phyloP scores from a whole-genome alignment of 92 coral and sea anemone species.

The Virgularia gustaviana region DNA sequence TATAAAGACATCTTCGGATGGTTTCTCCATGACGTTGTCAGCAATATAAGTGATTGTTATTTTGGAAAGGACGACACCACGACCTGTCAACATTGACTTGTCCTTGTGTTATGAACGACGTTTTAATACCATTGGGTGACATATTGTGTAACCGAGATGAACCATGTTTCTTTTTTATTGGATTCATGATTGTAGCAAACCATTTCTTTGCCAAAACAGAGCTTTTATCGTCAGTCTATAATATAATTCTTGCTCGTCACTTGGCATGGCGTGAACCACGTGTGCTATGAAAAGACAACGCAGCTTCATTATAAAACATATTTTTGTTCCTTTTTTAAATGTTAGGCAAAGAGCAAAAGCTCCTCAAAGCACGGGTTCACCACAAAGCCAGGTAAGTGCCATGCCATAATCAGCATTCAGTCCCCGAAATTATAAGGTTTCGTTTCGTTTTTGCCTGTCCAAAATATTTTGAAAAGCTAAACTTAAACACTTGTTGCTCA shows the following conservation, averaged over 20 bases:
- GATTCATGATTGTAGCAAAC: too few relatives aligned
- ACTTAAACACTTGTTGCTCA: conserved; percentile 12
- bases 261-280: not conserved
- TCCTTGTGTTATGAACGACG: conserved; percentile 2
- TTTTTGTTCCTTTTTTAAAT: not conserved
- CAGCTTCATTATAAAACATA: not conserved
- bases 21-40: conserved; percentile 9
- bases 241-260: too few relatives aligned
- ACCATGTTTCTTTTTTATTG: too few relatives aligned
- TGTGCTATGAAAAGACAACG: not conserved
- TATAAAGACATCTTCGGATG: too few relatives aligned
- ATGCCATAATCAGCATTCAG: too few relatives aligned
- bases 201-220: too few relatives aligned
- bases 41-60: not conserved
- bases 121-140: not conserved
- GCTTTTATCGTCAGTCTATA: too few relatives aligned
- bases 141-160: too few relatives aligned
- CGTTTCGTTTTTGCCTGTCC: too few relatives aligned
- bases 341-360: not conserved
- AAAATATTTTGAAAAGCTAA: too few relatives aligned
- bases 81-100: conserved; percentile 10
- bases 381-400: not conserved
- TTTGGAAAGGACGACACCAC: not conserved
- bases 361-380: not conserved
- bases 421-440: too few relatives aligned